Base-by-base conservation (phyloP, 2,113 vertebrate species). In the Charina bottae region DNA sequence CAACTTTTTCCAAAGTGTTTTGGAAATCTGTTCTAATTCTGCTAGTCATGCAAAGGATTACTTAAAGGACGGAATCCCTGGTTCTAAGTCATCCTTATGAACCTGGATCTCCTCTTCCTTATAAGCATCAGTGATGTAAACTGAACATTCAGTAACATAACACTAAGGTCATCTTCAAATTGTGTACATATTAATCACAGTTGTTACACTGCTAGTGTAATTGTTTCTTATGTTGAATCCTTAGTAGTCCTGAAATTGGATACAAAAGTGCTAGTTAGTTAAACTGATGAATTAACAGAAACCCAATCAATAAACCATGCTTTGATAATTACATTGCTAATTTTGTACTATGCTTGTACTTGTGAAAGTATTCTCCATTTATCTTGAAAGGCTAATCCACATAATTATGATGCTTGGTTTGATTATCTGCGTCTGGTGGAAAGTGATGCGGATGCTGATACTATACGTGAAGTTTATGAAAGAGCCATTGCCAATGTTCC, bases 371-470 rank as follows among this genome's bases (percentile, higher is more conserved):
- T 87, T 17, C 83, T 85, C 58, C 2, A 0, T 83, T 37, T 54
- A 59, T 53, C 64, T 46, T 58, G 93, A 8, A 93, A 99, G 99
- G 99, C 98, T 0, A 99, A 99, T 96, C 99, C 99, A 2, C 99
- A 99, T 94, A 99, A 99, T 95, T 99, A 99, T 0, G 99, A 99
- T 0, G 99, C 99, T 0, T 99, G 99, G 99, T 99, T 99, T 6
- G 99, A 99, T 94, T 99, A 99, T 95, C 97, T 99, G 86, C 98
- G 99, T 2, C 95, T 99, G 95, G 98, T 99, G 94, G 99, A 99
- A 97, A 99, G 99, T 0, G 99, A 99, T 0, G 94, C 98, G 0
- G 98, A 99, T 21, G 94, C 98, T 0, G 99, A 99, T 90, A 97
- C 98, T 0, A 99, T 98, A 24, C 96, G 99, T 1, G 99, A 99